These are phyloP conservation scores for Enteromius treurensis DNA, from an alignment of 2,797 vertebrate species.

Conservation along the genomic window DNA sequence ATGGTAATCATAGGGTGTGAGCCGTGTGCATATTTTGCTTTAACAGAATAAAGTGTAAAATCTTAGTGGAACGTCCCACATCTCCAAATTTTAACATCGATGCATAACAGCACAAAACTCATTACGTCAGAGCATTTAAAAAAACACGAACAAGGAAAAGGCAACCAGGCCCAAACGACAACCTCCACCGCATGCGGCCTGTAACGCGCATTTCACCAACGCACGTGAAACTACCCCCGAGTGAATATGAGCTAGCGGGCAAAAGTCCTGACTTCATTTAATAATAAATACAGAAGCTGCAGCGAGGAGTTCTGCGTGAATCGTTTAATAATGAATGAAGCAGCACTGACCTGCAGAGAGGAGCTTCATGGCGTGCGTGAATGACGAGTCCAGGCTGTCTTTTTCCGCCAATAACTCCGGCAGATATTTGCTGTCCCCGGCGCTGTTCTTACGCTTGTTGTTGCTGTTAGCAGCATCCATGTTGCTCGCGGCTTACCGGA, in stretches of 20 bases:
- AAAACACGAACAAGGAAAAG: not conserved
- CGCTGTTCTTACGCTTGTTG: slow-evolving; percentile 32
- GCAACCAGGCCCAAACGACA: accelerated
- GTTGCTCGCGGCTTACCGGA: not conserved
- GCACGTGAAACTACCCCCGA: accelerated
- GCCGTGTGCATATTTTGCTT: too few species aligned
- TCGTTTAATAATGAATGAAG: not conserved
- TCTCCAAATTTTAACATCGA: too few species aligned
- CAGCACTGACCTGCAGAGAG: slow-evolving; percentile 83
- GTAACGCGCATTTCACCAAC: not conserved
- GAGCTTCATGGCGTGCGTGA: slow-evolving; percentile 95
- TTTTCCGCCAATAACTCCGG: slow-evolving; percentile 96
- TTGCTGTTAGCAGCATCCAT: slow-evolving; percentile 42
- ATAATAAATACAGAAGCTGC: not conserved
- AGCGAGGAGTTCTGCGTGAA: not conserved
- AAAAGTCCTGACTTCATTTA: not conserved
- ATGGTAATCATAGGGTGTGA: not conserved
- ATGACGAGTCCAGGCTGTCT: slow-evolving; percentile 94
- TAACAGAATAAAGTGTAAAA: not conserved
- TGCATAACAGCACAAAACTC: not conserved
- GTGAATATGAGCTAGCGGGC: accelerated
- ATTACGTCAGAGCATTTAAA: not conserved
- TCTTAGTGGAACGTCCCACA: not conserved
- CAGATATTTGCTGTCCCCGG: slow-evolving; percentile 88
- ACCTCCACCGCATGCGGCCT: not conserved